Evolutionary conservation across 2,113 vertebrate species (phyloP).

Genomic region (Acrocephalus kingi): DNA sequence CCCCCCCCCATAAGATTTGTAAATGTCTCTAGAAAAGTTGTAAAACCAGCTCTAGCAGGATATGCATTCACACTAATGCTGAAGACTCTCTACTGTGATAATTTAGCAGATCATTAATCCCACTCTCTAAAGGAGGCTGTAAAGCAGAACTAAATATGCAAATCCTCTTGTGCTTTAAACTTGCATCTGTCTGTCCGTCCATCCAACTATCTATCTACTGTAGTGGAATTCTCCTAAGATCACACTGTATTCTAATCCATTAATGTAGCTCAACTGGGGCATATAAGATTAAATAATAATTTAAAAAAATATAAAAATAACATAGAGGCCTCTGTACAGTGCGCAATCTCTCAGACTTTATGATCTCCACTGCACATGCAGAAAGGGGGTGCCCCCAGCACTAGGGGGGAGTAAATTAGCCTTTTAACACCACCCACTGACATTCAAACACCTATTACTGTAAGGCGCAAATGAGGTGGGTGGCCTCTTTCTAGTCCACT

Average conservation of each 20-base stretch:
- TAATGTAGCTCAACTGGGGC: constrained; percentile 59
- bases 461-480: constrained; percentile 52
- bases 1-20: constrained; percentile 3
- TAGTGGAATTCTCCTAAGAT: constrained; percentile 58
- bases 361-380: neutral
- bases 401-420: constrained; percentile 14
- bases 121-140: constrained; percentile 69
- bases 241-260: constrained; percentile 44
- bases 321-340: neutral
- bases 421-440: constrained; percentile 37
- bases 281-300: constrained; percentile 43
- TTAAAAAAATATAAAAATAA: constrained; percentile 1
- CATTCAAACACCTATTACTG: constrained; percentile 33
- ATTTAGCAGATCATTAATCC: constrained; percentile 80
- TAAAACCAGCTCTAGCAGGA: constrained; percentile 57
- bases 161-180: constrained; percentile 74
- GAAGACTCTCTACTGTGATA: constrained; percentile 69
- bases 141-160: constrained; percentile 79
- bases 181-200: constrained; percentile 72
- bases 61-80: constrained; percentile 37
- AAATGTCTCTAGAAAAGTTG: constrained; percentile 49
- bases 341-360: neutral
- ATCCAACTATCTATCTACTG: constrained; percentile 59
- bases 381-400: neutral
- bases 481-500: constrained; percentile 57